Evolutionary conservation across 2,797 vertebrate genomes (phyloP).

Genomic region (Anguilla anguilla): DNA sequence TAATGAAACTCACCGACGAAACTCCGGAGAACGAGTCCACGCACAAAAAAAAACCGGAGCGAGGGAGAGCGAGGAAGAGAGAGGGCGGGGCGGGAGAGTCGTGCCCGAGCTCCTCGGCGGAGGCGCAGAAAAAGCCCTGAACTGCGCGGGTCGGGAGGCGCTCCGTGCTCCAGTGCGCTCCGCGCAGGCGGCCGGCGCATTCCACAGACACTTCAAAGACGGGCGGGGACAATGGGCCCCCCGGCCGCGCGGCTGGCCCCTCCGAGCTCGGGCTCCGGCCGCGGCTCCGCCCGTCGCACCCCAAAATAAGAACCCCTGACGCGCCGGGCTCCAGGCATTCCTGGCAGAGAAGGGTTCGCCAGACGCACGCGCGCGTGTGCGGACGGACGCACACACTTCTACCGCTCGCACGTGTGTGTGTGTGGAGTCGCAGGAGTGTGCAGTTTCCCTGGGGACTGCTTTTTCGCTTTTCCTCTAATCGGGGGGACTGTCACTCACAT

Average conservation of each 20-base stretch:
- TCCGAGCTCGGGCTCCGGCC: conserved; percentile 42
- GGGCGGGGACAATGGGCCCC: conserved; percentile 55
- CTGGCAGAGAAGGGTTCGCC: conserved; percentile 16
- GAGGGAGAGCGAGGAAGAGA: neutral
- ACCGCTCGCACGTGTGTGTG: neutral
- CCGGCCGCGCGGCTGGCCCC: conserved; percentile 41
- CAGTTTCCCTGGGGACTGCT: conserved; percentile 66
- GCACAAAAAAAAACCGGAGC: conserved; percentile 23
- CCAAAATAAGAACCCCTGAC: conserved; percentile 35
- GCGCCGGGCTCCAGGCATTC: conserved; percentile 17
- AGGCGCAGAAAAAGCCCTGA: conserved; percentile 40
- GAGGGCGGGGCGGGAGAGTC: neutral
- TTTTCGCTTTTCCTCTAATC: conserved; percentile 52
- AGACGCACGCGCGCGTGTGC: conserved; percentile 27
- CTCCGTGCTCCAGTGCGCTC: conserved; percentile 53
- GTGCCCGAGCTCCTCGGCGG: neutral
- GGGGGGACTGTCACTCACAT: conserved; percentile 66
- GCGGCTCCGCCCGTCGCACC: conserved; percentile 37
- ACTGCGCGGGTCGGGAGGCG: conserved; percentile 38
- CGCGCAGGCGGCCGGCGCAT: conserved; percentile 58
- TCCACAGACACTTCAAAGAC: conserved; percentile 70
- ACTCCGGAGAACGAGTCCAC: conserved; percentile 43
- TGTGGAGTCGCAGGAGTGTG: conserved; percentile 28
- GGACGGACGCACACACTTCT: conserved; percentile 43
- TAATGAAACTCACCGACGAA: conserved; percentile 15